Evolutionary conservation across 2,797 vertebrate genomes (phyloP).

Genomic region (Pseudocheirus occidentalis): DNA sequence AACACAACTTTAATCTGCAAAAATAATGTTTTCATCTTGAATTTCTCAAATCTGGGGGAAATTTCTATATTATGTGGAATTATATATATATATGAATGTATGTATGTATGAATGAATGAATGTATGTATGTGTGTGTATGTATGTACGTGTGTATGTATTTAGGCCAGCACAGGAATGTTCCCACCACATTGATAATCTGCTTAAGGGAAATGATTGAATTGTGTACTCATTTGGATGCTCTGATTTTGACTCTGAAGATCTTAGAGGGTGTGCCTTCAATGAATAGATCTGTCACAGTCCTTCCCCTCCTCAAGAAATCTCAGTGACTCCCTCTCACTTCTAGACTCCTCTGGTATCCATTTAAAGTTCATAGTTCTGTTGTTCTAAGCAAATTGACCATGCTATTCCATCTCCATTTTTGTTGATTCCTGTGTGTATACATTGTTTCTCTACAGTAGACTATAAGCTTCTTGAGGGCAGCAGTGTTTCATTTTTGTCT

Average conservation of each 20-base stretch:
- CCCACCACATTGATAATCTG: background rate
- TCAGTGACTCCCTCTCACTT: background rate
- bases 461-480: background rate
- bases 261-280: background rate
- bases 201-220: slow-evolving; percentile 16
- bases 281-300: background rate
- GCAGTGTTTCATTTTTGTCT: background rate
- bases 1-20: slow-evolving; percentile 79
- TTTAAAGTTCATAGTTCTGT: background rate
- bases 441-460: background rate
- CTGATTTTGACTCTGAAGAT: slow-evolving; percentile 14
- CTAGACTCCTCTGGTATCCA: background rate
- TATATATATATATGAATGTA: too few species aligned
- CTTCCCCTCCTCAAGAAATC: background rate
- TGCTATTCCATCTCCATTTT: background rate
- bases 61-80: slow-evolving; percentile 47
- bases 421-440: background rate
- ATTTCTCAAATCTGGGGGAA: slow-evolving; percentile 66
- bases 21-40: slow-evolving; percentile 71
- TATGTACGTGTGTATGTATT: too few species aligned
- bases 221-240: background rate
- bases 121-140: too few species aligned
- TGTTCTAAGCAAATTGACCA: background rate
- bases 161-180: background rate
- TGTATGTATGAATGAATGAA: too few species aligned